Evolutionary conservation across 1,140 invertebrate species (phyloP).

Genomic region (Fopius arisanus): DNA sequence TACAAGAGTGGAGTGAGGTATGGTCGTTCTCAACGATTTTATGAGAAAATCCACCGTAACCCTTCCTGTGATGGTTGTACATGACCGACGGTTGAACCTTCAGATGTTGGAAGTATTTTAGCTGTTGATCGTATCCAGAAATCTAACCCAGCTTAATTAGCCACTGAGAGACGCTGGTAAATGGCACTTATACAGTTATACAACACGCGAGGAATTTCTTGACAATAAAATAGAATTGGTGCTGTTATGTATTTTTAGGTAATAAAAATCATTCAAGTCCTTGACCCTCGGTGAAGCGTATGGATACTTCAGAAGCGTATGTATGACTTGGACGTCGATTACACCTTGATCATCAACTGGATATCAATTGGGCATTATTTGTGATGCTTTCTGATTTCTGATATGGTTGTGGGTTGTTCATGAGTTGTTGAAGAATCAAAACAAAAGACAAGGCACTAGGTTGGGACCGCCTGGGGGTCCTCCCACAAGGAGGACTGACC

Average conservation of each 20-base stretch:
- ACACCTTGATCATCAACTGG: no score
- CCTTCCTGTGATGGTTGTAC: not conserved
- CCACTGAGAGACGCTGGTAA: conserved; percentile 4
- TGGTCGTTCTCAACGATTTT: conserved; percentile 24
- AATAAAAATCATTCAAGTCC: not conserved
- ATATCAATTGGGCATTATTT: no score
- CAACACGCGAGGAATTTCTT: not conserved
- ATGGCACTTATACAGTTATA: conserved; percentile 13
- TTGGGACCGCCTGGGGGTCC: conserved; percentile 60
- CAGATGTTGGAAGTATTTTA: not conserved
- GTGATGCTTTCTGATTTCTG: no score
- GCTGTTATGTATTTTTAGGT: not conserved
- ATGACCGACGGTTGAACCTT: not conserved
- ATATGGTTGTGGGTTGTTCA: not conserved
- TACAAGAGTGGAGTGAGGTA: conserved; percentile 17
- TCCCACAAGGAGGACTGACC: conserved; percentile 65
- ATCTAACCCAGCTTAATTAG: conserved; percentile 10
- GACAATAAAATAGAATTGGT: conserved; percentile 7
- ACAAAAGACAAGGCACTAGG: conserved; percentile 20
- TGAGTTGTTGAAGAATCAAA: not conserved
- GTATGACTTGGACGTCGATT: not conserved
- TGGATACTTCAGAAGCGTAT: not conserved
- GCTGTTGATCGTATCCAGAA: conserved; percentile 7
- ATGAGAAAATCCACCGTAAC: conserved; percentile 15
- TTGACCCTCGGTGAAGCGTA: not conserved